These are phyloP conservation scores for Mungos mungo DNA, from an alignment of 2,113 vertebrate species.

Conservation along the genomic window DNA sequence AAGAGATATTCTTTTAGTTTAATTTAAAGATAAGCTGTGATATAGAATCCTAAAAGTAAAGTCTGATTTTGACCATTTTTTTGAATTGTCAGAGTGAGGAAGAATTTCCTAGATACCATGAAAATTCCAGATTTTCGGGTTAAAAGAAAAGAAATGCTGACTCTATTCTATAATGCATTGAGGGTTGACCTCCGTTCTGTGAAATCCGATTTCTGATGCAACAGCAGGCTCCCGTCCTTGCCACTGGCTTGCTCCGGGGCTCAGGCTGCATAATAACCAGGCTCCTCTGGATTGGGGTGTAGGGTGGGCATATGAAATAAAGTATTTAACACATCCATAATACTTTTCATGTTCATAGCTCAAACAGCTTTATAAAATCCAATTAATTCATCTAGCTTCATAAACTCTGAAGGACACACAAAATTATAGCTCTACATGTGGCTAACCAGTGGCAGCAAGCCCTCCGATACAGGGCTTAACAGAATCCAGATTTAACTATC, in stretches of 20 bases:
- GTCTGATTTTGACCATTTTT: background rate
- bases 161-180: background rate
- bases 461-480: background rate
- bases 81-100: background rate
- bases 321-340: constrained; percentile 10
- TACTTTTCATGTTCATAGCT: constrained; percentile 43
- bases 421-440: background rate
- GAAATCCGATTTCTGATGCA: background rate
- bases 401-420: constrained; percentile 25
- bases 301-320: constrained; percentile 24
- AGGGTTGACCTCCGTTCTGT: background rate
- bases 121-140: background rate
- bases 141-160: background rate
- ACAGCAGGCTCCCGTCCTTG: background rate
- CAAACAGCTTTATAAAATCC: constrained; percentile 45
- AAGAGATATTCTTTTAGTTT: background rate
- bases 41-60: background rate
- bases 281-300: background rate
- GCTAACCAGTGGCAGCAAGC: background rate
- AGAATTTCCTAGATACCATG: background rate
- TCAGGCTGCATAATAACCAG: background rate
- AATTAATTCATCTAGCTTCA: constrained; percentile 53
- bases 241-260: constrained; percentile 25
- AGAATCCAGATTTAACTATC: background rate
- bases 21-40: background rate